These are phyloP conservation scores for Orchestes rusci DNA, from an alignment of 2,888 invertebrate species.

Conservation along the genomic window DNA sequence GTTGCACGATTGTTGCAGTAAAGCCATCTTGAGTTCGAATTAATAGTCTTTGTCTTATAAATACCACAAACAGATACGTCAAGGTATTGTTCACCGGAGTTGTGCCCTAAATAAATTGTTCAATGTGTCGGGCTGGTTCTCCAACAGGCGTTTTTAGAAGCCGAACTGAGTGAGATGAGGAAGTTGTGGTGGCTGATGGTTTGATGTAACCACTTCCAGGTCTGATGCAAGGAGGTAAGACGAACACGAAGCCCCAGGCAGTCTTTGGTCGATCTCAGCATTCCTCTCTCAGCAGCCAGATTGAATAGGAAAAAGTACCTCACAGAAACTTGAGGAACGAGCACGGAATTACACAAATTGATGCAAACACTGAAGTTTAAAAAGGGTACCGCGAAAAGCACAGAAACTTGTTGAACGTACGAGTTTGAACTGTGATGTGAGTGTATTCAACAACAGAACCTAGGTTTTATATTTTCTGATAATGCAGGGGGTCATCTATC, in stretches of 20 bases:
- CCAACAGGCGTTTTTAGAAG: conserved; percentile 55
- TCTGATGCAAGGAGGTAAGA: conserved; percentile 82
- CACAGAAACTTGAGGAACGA: background rate
- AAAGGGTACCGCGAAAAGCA: too few species aligned
- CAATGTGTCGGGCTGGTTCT: conserved; percentile 28
- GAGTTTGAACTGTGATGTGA: conserved; percentile 6
- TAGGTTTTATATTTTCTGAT: conserved; percentile 34
- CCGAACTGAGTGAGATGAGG: conserved; percentile 71
- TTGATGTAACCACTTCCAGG: conserved; percentile 93
- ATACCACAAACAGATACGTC: conserved; percentile 15
- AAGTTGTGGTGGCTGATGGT: conserved; percentile 84
- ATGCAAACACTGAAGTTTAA: background rate
- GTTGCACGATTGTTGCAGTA: conserved; percentile 33
- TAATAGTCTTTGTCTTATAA: too few species aligned
- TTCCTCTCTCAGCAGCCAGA: conserved; percentile 42
- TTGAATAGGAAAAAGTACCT: conserved; percentile 29
- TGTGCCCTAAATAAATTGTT: conserved; percentile 18
- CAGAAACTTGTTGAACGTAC: too few species aligned
- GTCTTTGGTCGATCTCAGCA: conserved; percentile 64
- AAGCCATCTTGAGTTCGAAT: conserved; percentile 35
- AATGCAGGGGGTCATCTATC: conserved; percentile 35
- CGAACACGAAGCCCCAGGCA: conserved; percentile 85
- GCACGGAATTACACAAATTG: conserved; percentile 4
- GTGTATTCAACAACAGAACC: conserved; percentile 19
- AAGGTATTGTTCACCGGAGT: conserved; percentile 19